Evolutionary conservation across 2,888 invertebrate species (phyloP), one percentile per base, ranked within the genome.

Genomic region (Cryptus viduatorius): DNA sequence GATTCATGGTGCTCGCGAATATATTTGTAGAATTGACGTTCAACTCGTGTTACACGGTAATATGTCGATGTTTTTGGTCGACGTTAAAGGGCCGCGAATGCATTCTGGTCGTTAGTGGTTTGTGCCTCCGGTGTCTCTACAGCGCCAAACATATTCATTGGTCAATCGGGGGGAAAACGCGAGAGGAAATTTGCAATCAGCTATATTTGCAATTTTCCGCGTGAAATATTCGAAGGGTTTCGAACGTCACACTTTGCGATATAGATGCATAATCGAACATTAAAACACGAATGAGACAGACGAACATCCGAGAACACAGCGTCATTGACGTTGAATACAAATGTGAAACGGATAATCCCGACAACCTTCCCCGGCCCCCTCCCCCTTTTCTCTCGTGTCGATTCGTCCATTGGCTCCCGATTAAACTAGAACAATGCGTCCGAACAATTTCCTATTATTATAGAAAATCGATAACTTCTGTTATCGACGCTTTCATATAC

Each of bases 381-480:
- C 53, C 65, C 37, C 24, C 24, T 16, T n/a, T 14, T 3, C 7
- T 5, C 7, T 16, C 61, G 29, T 46, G 67, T 59, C 65, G 67
- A 73, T 46, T 67, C 68, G 59, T 68, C 68, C 14, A 59, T 19
- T 56, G 59, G 59, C 16, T 31, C 48, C 71, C 79, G 61, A 79
- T 78, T 61, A 69, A 78, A 16, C 79, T 46, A 69, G 64, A 71
- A 71, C 79, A 79, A 72, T 72, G 79, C 50, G 19, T 56, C 24
- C 5, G 56, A 56, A 56, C 42, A 42, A 44, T 65, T 56, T 48
- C 53, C 59, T n/a, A 75, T 81, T 84, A 73, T 73, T 75, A 81
- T 64, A 48, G 65, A 42, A 84, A 81, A 84, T 84, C 84, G 64
- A 84, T 84, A 65, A 77, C 48, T 29, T 31, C 77, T 53, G 77